phyloP scores from a whole-genome alignment of 1,140 invertebrate genomes.

The Mylabris phalerata region DNA sequence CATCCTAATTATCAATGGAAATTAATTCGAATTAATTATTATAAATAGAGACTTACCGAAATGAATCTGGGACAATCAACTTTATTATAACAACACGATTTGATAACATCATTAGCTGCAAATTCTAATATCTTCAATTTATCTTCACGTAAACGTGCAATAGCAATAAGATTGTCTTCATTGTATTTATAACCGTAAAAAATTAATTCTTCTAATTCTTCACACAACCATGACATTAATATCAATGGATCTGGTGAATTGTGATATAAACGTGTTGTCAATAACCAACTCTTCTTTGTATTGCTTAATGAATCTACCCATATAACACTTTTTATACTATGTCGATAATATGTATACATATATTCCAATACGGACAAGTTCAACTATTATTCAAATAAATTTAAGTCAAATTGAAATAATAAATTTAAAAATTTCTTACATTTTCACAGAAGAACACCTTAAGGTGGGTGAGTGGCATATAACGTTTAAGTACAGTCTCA shows the following conservation, averaged over 20 bases:
- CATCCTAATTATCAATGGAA: no score
- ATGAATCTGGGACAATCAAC: no score
- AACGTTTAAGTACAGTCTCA: constrained; percentile 54
- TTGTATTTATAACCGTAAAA: constrained; percentile 55
- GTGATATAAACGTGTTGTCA: constrained; percentile 13
- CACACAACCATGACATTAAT: constrained; percentile 69
- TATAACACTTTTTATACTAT: constrained; percentile 58
- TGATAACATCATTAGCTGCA: constrained; percentile 49
- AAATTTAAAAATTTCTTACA: constrained; percentile 39
- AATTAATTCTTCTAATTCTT: constrained; percentile 58
- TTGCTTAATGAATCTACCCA: constrained; percentile 58
- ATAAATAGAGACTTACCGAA: no score
- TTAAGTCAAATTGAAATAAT: neutral
- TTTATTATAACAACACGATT: no score
- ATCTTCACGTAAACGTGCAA: constrained; percentile 56
- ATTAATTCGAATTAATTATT: no score
- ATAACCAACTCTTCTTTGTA: constrained; percentile 21
- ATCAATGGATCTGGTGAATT: constrained; percentile 60
- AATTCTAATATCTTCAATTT: constrained; percentile 56
- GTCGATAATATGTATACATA: constrained; percentile 54
- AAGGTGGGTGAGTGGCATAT: constrained; percentile 69
- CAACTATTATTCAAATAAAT: constrained; percentile 34
- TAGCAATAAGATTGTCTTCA: constrained; percentile 60
- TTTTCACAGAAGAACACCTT: constrained; percentile 68
- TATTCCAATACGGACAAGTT: constrained; percentile 49